Evolutionary conservation across 2,113 vertebrate genomes (phyloP), one percentile per base, ranked within the genome.

Genomic region (Corydoras maculifer): DNA sequence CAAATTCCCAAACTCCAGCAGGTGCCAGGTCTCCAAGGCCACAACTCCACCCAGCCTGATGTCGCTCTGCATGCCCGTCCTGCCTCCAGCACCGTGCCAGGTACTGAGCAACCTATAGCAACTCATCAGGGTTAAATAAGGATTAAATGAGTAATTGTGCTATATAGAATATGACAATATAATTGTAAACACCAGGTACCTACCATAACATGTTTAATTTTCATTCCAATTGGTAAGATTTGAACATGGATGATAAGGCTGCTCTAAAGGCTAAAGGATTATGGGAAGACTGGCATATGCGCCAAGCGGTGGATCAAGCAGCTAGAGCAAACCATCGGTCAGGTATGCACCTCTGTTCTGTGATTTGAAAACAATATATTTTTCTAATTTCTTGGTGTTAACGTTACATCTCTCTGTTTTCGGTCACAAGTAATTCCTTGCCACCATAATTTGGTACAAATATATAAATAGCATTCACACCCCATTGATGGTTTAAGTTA

Each of bases 51-150:
- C 30, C 96, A 98, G 83, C 93, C 94, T 0, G 96, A 98, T 0
- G 92, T 98, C 61, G 93, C 96, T 25, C 90, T 98, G 61, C 96
- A 97, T 0, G 94, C 94, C 5, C 92, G 95, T 10, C 91, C 94
- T 0, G 92, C 94, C 79, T 98, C 94, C 86, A 96, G 93, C 88
- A 93, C 92, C 0, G 93, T 93, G 77, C 86, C 88, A 88, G 96
- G 95, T 96, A 91, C 53, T 9, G 62, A 60, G 50, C 30, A 48
- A 8, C 2, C 8, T 8, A 18, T 62, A 15, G 5, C 32, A 35
- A 30, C 58, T 68, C 11, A 13, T 18, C 35, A 7, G 48, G 58
- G 14, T 25, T 25, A 25, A 25, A 25, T 25, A 25, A 25, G 18
- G 18, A 25, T 25, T 25, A 25, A 25, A 25, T 25, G 2, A 25